These are phyloP conservation scores for Cheilosia scutellata DNA, from an alignment of 2,888 invertebrate species.

Conservation along the genomic window DNA sequence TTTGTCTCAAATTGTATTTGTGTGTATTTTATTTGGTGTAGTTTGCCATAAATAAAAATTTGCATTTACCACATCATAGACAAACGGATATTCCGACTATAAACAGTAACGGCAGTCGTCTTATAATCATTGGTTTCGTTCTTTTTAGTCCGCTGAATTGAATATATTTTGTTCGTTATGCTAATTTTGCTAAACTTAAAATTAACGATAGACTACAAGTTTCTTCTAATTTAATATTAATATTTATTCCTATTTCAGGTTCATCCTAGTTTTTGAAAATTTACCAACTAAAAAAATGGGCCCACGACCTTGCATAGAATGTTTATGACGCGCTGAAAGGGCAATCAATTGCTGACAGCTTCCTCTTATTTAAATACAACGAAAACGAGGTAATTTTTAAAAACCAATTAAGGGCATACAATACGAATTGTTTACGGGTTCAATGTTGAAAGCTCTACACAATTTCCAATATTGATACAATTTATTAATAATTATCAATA, in stretches of 20 bases:
- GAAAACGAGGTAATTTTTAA: constrained; percentile 25
- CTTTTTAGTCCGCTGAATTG: constrained; percentile 35
- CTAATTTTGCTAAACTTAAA: constrained; percentile 54
- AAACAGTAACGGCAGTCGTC: constrained; percentile 23
- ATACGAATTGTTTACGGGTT: no score
- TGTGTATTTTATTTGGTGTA: background rate
- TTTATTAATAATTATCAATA: no score
- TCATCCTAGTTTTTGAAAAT: constrained; percentile 4
- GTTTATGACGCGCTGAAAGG: background rate
- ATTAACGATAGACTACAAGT: constrained; percentile 47
- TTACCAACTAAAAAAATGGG: background rate
- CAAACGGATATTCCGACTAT: background rate
- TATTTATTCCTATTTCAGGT: background rate
- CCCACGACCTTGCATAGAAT: constrained; percentile 22
- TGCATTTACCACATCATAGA: constrained; percentile 10
- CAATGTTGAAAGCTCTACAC: no score
- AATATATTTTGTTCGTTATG: constrained; percentile 56
- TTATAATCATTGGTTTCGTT: constrained; percentile 35
- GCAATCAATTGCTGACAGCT: constrained; percentile 35
- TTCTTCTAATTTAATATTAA: background rate
- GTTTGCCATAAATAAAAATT: constrained; percentile 15
- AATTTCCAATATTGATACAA: no score
- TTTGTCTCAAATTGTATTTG: background rate
- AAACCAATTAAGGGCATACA: background rate
- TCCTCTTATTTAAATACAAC: constrained; percentile 3